phyloP scores from a whole-genome alignment of 2,888 invertebrate genomes.

The Agrochola circellaris region DNA sequence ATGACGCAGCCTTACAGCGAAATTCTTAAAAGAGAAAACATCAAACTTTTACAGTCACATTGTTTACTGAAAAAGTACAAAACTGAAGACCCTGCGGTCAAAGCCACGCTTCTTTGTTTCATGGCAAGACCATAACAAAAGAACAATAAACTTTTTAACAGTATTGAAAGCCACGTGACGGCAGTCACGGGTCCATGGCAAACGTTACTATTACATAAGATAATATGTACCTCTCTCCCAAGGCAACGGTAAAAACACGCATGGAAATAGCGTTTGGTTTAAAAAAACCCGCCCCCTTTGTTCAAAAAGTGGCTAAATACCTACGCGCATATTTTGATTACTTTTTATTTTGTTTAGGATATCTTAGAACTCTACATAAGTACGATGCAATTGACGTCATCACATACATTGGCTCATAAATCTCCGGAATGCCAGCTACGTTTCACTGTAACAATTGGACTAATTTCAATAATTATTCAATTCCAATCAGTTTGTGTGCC shows the following conservation, averaged over 20 bases:
- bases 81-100: slow-evolving; percentile 36
- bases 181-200: slow-evolving; percentile 23
- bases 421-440: slow-evolving; percentile 12
- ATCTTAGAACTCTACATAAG: not conserved
- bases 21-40: slow-evolving; percentile 31
- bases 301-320: not conserved
- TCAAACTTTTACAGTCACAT: slow-evolving; percentile 16
- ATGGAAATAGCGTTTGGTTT: too few relatives aligned
- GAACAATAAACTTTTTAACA: slow-evolving; percentile 37
- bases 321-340: not conserved
- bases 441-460: slow-evolving; percentile 35
- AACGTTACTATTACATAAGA: slow-evolving; percentile 19
- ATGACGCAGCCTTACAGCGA: slow-evolving; percentile 12
- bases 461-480: slow-evolving; percentile 61
- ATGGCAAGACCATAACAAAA: slow-evolving; percentile 20
- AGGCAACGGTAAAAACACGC: not conserved
- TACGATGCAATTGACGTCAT: slow-evolving; percentile 3
- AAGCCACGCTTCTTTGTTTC: slow-evolving; percentile 34
- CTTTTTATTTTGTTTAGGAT: not conserved
- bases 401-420: slow-evolving; percentile 8
- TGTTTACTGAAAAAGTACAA: slow-evolving; percentile 36
- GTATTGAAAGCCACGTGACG: slow-evolving; percentile 38
- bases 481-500: slow-evolving; percentile 59
- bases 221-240: not conserved
- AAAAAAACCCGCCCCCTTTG: not conserved